Base-by-base conservation (phyloP, 2,113 vertebrate genomes). In the Coracopsis vasa region DNA sequence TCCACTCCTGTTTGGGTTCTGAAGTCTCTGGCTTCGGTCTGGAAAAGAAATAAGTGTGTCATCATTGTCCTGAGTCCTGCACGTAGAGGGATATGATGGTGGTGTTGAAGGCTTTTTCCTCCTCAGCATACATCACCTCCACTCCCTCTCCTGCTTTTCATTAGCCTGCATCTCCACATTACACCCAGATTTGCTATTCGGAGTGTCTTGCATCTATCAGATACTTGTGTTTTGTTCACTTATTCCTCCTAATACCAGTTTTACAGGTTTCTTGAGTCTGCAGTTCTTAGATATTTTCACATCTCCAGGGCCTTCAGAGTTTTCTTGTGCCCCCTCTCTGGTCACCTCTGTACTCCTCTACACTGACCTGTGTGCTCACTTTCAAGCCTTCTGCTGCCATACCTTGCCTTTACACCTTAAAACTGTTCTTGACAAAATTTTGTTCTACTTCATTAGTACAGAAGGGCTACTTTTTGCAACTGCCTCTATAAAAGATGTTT, bases 251-350 rank as follows among this genome's bases (percentile, higher is more conserved):
- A 64, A 54, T 75, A 54, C 23, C 20, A 45, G 10, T 75, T 75
- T 60, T 51, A 48, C 2, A 3, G 5, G 19, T n/a, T 79, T 37
- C 13, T 33, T 4, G 7, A 28, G 8, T 27, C 14, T 69, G 16
- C 9, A 50, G 15, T 31, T 71, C 28, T 88, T 71, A 31, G 50
- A 35, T 20, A 8, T 14, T 18, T 20, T 71, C 73, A 15, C 29
- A 21, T 18, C 4, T 17, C 7, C 13, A 58, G 31, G 75, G 9
- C 13, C 10, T 74, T 9, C 33, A 75, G 11, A 33, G 37, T 15
- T 81, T 13, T 66, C 13, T 60, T 0, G 0, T 87, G 31, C 4
- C 24, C 11, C 6, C 2, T 74, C 3, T 72, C 17, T 11, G 5
- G 3, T 31, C 13, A 37, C 51, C n/a, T 25, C n/a, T 77, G 19